Conservation (phyloP, 92 coral and sea anemone species). For the Actinernus sp. region DNA sequence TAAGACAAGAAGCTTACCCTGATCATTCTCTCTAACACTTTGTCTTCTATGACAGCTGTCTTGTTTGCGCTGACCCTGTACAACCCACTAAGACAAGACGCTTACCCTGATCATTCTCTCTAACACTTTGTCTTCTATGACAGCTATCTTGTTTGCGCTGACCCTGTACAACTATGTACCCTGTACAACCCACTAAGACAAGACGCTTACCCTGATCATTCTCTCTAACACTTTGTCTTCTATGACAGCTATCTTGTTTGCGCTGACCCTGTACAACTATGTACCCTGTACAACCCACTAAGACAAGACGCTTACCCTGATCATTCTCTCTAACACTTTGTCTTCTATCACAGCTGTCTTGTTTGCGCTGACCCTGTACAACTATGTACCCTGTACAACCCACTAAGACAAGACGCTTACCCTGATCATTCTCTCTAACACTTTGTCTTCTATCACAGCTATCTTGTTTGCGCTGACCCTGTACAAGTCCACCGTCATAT, state of each 20-base stretch:
- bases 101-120: slow-evolving; percentile 91
- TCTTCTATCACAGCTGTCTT: slow-evolving; percentile 90
- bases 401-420: slow-evolving; percentile 35
- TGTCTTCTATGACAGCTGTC: slow-evolving; percentile 91
- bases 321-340: slow-evolving; percentile 88
- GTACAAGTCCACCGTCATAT: slow-evolving; percentile 78
- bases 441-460: slow-evolving; percentile 93
- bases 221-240: slow-evolving; percentile 92
- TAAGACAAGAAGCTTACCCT: slow-evolving; percentile 55
- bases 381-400: too few relatives aligned
- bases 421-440: slow-evolving; percentile 87
- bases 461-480: slow-evolving; percentile 75
- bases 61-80: slow-evolving; percentile 79
- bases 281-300: too few relatives aligned
- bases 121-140: slow-evolving; percentile 93
- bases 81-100: too few relatives aligned
- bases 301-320: slow-evolving; percentile 93
- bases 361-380: slow-evolving; percentile 81
- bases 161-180: slow-evolving; percentile 82
- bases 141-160: slow-evolving; percentile 83
- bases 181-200: too few relatives aligned
- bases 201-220: slow-evolving; percentile 89
- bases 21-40: slow-evolving; percentile 89
- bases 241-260: slow-evolving; percentile 85
- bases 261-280: slow-evolving; percentile 85